These are phyloP conservation scores for Nasonia vitripennis DNA, from an alignment of 1,140 invertebrate species.

Conservation along the genomic window DNA sequence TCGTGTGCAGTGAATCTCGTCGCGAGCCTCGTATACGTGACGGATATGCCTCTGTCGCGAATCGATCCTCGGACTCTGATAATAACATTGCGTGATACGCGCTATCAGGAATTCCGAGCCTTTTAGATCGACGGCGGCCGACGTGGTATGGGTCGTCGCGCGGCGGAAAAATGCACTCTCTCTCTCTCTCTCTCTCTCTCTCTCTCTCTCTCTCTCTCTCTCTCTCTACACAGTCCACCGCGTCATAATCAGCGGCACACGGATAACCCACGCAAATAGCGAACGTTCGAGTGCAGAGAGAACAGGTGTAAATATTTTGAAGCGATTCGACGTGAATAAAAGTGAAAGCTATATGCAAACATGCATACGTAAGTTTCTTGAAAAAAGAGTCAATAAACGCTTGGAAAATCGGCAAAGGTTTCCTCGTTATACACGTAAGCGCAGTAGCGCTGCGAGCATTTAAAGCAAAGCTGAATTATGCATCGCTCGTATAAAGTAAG, in stretches of 20 bases:
- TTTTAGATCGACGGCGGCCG: neutral
- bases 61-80: conserved; percentile 37
- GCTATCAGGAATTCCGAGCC: conserved; percentile 35
- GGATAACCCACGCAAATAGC: too few relatives aligned
- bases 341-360: too few relatives aligned
- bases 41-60: neutral
- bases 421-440: too few relatives aligned
- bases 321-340: too few relatives aligned
- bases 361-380: too few relatives aligned
- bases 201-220: neutral
- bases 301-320: too few relatives aligned
- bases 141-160: neutral
- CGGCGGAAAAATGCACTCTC: conserved; percentile 21
- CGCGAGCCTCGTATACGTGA: conserved; percentile 10
- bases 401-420: too few relatives aligned
- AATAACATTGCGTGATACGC: conserved; percentile 39
- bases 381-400: too few relatives aligned
- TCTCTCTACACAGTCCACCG: too few relatives aligned
- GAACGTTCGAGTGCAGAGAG: too few relatives aligned
- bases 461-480: neutral
- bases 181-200: neutral
- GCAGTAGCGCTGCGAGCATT: too few relatives aligned
- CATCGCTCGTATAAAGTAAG: neutral
- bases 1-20: neutral
- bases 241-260: too few relatives aligned